Evolutionary conservation across 2,797 vertebrate genomes (phyloP), one percentile per base, ranked within the genome.

Genomic region (Myotis daubentonii): DNA sequence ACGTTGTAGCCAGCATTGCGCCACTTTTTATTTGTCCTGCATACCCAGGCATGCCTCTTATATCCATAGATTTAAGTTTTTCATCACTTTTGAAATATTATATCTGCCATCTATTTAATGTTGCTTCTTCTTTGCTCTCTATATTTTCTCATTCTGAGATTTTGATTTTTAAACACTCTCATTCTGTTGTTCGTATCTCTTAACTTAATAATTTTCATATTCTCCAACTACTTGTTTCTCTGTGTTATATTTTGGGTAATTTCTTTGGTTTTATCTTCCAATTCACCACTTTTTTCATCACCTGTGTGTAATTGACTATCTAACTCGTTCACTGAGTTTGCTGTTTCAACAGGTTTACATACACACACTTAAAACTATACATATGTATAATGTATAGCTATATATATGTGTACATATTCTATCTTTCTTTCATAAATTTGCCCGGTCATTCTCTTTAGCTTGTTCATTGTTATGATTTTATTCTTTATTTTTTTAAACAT

Each of bases 401-500:
- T 28, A 38, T 25, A 33, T 22, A 22, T 22, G 10, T 30, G 3
- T 38, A 23, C n/a, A 20, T 25, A 49, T 8, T 47, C 11, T 13
- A 68, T 68, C 33, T 87, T 68, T 53, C 60, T 75, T 83, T 70
- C 38, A 51, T 60, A 72, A 49, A 71, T 65, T 20, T 65, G 41
- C 33, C 57, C 28, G 5, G 5, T 41, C 17, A 51, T 84, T 51
- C 44, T 55, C n/a, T 36, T 80, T 53, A 53, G 19, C 23, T 75
- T 28, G 0, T 47, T 85, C 41, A 44, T 62, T 78, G 57, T 28
- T 74, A 55, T 47, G 33, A 51, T 36, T 66, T 91, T 3, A 8
- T 44, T 66, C 57, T 89, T 91, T 72, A 85, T 72, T 60, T 91
- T 55, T 91, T 74, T 74, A 84, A 33, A 74, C 17, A 74, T 30